Evolutionary conservation across 2,797 vertebrate genomes (phyloP), one percentile per base, ranked within the genome.

Genomic region (Micromesistius poutassou): DNA sequence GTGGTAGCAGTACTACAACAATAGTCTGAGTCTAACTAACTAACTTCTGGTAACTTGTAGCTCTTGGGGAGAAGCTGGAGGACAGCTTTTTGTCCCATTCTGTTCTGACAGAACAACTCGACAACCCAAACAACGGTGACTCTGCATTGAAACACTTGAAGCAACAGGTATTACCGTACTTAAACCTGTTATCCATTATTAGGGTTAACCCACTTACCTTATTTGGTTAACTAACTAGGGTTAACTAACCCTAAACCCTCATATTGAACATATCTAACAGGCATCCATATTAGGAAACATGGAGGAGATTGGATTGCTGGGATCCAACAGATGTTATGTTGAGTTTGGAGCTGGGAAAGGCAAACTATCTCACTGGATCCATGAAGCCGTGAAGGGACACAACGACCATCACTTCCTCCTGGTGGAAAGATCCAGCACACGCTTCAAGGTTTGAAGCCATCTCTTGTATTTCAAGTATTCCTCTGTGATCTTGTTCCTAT

Each of bases 341-440:
- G 98, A 99, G 87, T 99, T 99, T 80, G 97, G 98, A 78, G 97
- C 97, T 1, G 98, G 98, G n/a, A 94, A 95, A 82, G 98, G 98
- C 77, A 98, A 97, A 88, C 92, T 99, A 70, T 98, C 98, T 62
- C 97, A 98, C 10, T 99, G 98, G 98, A 95, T 99, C 81, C 95
- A 95, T 28, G 82, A 92, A 83, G 97, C 97, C 66, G 89, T 97
- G 83, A 94, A 94, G 89, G 92, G 91, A 62, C 74, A 70, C 7
- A 84, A 94, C 74, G 91, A 95, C 14, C 91, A 96, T 80, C 94
- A 96, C 84, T 96, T 98, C 89, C 89, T 99, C 86, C 93, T 99
- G 74, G 97, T 99, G 85, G 97, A 99, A 90, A 95, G 97, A 81
- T 93, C 93, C 86, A 95, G 95, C 80, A 96, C 96, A 38, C 95